These are phyloP conservation scores for Protobothrops flavoviridis DNA, from an alignment of 2,113 vertebrate species.

Conservation along the genomic window DNA sequence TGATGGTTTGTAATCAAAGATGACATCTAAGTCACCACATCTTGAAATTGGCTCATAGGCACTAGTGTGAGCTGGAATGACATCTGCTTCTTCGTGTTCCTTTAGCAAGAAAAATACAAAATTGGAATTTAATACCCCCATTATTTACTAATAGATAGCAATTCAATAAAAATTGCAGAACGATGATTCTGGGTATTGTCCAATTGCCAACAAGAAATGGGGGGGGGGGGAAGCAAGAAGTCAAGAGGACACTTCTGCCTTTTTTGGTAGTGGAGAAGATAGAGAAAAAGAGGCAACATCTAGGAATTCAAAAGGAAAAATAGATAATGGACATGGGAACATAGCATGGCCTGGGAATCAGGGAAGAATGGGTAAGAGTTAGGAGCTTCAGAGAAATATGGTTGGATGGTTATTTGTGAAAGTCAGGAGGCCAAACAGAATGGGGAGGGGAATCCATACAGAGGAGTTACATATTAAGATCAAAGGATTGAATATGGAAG, in stretches of 20 bases:
- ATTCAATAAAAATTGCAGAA: neutral
- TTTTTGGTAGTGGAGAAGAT: neutral
- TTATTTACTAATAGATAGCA: neutral
- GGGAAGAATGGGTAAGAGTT: neutral
- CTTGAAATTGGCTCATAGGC: constrained; percentile 79
- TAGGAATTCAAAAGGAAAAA: neutral
- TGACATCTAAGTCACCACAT: constrained; percentile 85
- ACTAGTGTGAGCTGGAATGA: constrained; percentile 37
- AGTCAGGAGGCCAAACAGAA: neutral
- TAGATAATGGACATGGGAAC: neutral
- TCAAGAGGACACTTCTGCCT: neutral
- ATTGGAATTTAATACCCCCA: neutral
- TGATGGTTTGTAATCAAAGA: constrained; percentile 77
- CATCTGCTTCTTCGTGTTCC: constrained; percentile 65
- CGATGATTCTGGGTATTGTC: neutral
- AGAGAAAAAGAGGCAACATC: neutral
- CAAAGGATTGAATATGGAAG: neutral
- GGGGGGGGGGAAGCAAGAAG: accelerated
- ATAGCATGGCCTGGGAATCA: neutral
- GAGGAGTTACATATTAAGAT: neutral
- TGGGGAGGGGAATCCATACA: neutral
- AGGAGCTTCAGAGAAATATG: neutral
- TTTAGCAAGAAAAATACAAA: constrained; percentile 50
- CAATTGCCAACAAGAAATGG: neutral
- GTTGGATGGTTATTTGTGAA: neutral